These are phyloP conservation scores for Elymnias hypermnestra DNA, from an alignment of 1,140 invertebrate species.

Conservation along the genomic window DNA sequence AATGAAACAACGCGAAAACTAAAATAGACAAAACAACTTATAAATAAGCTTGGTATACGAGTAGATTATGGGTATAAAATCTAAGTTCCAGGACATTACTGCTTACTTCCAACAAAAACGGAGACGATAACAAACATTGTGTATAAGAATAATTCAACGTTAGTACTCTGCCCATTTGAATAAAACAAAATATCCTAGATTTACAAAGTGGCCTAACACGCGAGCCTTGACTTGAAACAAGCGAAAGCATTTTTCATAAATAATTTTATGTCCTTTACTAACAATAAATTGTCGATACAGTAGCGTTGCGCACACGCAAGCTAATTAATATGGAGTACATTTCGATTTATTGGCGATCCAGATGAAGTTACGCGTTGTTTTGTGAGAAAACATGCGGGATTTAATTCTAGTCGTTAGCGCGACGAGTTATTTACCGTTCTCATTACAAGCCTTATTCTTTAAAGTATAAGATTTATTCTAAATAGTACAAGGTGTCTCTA, in stretches of 20 bases:
- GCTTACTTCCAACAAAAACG: background rate
- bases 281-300: conserved; percentile 58
- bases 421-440: background rate
- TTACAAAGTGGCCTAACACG: conserved; percentile 21
- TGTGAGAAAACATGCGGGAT: conserved; percentile 14
- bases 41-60: too few relatives aligned
- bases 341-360: conserved; percentile 61
- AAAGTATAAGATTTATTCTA: too few relatives aligned
- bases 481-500: too few relatives aligned
- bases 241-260: conserved; percentile 63
- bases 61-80: too few relatives aligned
- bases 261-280: conserved; percentile 47
- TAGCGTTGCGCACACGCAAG: conserved; percentile 58
- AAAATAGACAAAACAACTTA: too few relatives aligned
- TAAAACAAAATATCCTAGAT: conserved; percentile 12
- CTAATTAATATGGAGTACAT: conserved; percentile 71
- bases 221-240: conserved; percentile 30
- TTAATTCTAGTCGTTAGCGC: background rate
- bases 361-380: conserved; percentile 48
- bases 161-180: conserved; percentile 11
- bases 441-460: too few relatives aligned
- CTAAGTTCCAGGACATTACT: too few relatives aligned
- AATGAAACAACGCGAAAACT: too few relatives aligned
- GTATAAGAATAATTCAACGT: background rate
- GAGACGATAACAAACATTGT: background rate